These are phyloP conservation scores for Sparidentex hasta DNA, from an alignment of 2,797 vertebrate genomes.

Conservation along the genomic window DNA sequence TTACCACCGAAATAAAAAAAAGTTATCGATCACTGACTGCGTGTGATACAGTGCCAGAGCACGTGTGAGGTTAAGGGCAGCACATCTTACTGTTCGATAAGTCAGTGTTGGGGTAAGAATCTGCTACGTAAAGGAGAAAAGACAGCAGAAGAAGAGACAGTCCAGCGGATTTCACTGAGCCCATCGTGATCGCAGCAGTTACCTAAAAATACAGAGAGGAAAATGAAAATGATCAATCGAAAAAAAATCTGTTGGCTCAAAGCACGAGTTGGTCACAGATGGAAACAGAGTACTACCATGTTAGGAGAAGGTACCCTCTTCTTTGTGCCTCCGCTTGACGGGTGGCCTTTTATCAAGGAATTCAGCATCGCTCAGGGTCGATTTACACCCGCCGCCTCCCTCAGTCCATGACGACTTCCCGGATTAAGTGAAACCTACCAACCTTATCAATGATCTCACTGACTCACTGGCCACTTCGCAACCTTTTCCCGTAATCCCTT, in stretches of 20 bases:
- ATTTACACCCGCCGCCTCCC: conserved; percentile 78
- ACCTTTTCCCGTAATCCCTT: conserved; percentile 74
- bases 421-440: conserved; percentile 69
- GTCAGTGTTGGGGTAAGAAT: conserved; percentile 90
- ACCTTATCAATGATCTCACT: conserved; percentile 80
- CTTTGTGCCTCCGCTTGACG: conserved; percentile 49
- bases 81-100: conserved; percentile 84
- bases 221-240: conserved; percentile 23
- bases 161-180: conserved; percentile 87
- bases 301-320: conserved; percentile 56
- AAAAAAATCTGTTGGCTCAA: conserved; percentile 15
- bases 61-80: conserved; percentile 1
- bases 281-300: conserved; percentile 59
- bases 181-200: conserved; percentile 81
- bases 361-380: conserved; percentile 11
- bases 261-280: neutral
- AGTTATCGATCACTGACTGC: neutral
- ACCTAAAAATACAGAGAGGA: conserved; percentile 55
- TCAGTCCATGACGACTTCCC: conserved; percentile 55
- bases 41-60: neutral
- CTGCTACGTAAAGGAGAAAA: conserved; percentile 88
- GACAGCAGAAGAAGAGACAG: conserved; percentile 86
- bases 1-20: conserved; percentile 28
- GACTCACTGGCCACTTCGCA: conserved; percentile 57
- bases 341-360: conserved; percentile 46